Evolutionary conservation across 2,113 vertebrate genomes (phyloP).

Genomic region (Barbus barbus): DNA sequence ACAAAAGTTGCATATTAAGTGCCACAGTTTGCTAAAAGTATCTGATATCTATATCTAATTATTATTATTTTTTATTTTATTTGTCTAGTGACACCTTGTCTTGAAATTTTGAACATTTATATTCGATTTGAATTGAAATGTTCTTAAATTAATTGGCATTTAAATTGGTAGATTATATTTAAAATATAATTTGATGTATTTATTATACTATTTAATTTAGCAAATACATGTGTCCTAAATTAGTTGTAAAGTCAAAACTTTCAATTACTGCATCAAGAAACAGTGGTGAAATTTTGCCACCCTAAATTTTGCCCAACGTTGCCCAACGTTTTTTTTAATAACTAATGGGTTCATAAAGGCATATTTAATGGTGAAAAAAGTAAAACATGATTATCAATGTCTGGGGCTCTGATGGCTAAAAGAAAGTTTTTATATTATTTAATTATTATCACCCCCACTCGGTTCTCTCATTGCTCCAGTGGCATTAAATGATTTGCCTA

Average conservation of each 20-base stretch:
- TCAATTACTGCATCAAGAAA: not conserved
- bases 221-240: not conserved
- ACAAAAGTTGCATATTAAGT: not conserved
- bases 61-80: not conserved
- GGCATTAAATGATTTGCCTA: not conserved
- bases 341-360: not conserved
- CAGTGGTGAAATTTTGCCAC: not conserved
- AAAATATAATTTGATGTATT: not conserved
- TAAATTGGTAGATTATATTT: not conserved
- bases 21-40: not conserved
- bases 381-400: too few relatives aligned
- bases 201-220: too few relatives aligned
- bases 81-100: not conserved
- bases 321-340: not conserved
- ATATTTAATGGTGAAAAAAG: too few relatives aligned
- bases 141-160: not conserved
- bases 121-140: too few relatives aligned
- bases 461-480: not conserved
- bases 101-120: not conserved
- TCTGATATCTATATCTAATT: not conserved
- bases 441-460: not conserved
- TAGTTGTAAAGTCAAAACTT: not conserved
- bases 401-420: not conserved
- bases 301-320: not conserved
- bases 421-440: too few relatives aligned